Percentiles rank a stretch among this genome's conserved stretches.
These are phyloP conservation scores for Thalassoma bifasciatum DNA, from an alignment of 2,113 vertebrate genomes.

Conservation along the genomic window DNA sequence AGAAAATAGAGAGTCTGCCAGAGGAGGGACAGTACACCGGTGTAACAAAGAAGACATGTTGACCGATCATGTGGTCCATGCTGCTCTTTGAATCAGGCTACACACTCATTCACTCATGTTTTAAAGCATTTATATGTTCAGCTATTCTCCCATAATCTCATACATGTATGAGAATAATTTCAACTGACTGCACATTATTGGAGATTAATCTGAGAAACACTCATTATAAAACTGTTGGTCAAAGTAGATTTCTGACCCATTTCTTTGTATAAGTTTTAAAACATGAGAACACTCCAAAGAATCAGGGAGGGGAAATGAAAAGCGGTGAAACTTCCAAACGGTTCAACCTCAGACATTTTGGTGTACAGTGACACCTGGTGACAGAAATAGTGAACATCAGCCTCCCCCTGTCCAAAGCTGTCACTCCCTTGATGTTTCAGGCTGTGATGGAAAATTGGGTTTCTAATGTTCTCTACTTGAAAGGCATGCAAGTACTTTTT, in stretches of 20 bases:
- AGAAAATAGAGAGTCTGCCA: neutral
- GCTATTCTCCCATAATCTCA: neutral
- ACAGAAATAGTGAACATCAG: neutral
- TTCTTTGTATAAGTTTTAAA: neutral
- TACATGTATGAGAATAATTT: neutral
- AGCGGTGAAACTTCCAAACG: neutral
- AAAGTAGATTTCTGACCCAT: neutral
- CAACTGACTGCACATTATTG: neutral
- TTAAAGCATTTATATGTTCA: neutral
- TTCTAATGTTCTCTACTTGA: no score
- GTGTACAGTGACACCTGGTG: constrained; percentile 61
- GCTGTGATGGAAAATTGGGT: no score
- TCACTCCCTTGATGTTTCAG: neutral
- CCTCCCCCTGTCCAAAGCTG: neutral
- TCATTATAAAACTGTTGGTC: neutral
- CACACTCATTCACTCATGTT: no score
- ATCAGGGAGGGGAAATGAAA: no score
- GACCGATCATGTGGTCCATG: neutral
- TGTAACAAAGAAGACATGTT: neutral
- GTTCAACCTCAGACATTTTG: neutral
- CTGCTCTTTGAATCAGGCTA: neutral
- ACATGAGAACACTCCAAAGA: neutral
- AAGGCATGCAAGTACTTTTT: no score
- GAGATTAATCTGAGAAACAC: neutral
- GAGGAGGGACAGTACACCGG: neutral